Base-by-base conservation (phyloP, 2,113 vertebrate species). In the Ptychochromis oligacanthus region DNA sequence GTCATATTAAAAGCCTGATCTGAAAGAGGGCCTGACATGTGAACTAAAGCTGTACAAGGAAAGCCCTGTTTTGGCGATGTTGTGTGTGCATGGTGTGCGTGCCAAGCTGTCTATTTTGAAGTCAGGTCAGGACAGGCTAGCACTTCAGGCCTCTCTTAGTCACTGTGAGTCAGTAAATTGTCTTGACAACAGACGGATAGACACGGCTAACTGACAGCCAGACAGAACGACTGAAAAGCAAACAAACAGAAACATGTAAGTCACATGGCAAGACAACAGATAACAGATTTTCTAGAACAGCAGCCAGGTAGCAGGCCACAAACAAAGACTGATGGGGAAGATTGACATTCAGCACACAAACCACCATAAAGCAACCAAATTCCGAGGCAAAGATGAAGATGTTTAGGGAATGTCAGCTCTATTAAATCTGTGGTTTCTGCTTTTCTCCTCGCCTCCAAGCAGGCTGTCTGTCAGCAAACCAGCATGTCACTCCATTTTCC, bases 101-200 rank as follows among this genome's bases (percentile, higher is more conserved):
- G 94, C 91, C 91, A 93, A 87, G 89, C 82, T 61, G 90, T 89
- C 91, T 93, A 79, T 93, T 94, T 91, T 89, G 85, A 90, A 92
- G 93, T 94, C 93, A 91, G 91, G 93, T 94, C 93, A 90, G 91
- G 90, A 90, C 93, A 94, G 78, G 91, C 91, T 82, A 78, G 40
- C 83, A 89, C 91, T 91, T 82, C 79, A 87, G 91, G 84, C 92
- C 80, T 75, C 64, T 88, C 79, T 93, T 88, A 89, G 89, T 90
- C 93, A 90, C 82, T 80, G 81, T 87, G 91, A 93, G 86, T 93
- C 92, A 93, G 83, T 75, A 34, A 86, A 86, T 80, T 65, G 89
- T 90, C 91, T 90, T 84, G 80, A 91, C 90, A 90, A 88, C 85
- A 87, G 78, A 84, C 56, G 62, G 79, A 89, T 18, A 80, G 88